phyloP scores from a whole-genome alignment of 2,797 vertebrate genomes.

The Crocidura indochinensis region DNA sequence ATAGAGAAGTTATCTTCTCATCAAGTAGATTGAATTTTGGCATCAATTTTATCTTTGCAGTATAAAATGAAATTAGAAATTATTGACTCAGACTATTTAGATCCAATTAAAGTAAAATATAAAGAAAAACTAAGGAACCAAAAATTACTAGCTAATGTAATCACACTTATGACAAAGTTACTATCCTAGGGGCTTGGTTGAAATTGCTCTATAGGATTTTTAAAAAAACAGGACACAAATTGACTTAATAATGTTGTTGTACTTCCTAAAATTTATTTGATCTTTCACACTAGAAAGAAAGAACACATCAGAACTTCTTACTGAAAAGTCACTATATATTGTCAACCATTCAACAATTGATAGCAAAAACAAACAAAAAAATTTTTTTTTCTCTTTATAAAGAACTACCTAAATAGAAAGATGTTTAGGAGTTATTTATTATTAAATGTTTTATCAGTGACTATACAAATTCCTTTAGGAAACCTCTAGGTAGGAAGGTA shows the following conservation, averaged over 20 bases:
- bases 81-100: constrained; percentile 61
- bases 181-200: not conserved
- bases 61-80: constrained; percentile 9
- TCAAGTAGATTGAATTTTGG: constrained; percentile 30
- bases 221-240: constrained; percentile 48
- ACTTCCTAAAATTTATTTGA: constrained; percentile 63
- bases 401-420: constrained; percentile 42
- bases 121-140: constrained; percentile 21
- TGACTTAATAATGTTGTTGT: constrained; percentile 70
- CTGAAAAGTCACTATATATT: constrained; percentile 68
- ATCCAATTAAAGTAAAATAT: constrained; percentile 53
- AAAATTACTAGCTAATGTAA: constrained; percentile 55
- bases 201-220: constrained; percentile 55
- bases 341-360: constrained; percentile 56
- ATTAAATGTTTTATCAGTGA: constrained; percentile 28
- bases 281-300: constrained; percentile 62
- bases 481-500: constrained; percentile 1
- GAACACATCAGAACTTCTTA: constrained; percentile 68
- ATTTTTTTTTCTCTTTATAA: constrained; percentile 44
- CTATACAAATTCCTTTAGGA: not conserved
- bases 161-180: constrained; percentile 13
- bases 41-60: constrained; percentile 1
- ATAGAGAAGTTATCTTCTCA: constrained; percentile 4
- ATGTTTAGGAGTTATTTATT: constrained; percentile 44
- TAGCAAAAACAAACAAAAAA: not conserved